Evolutionary conservation across 2,113 vertebrate genomes (phyloP).

Genomic region (Pungitius pungitius): DNA sequence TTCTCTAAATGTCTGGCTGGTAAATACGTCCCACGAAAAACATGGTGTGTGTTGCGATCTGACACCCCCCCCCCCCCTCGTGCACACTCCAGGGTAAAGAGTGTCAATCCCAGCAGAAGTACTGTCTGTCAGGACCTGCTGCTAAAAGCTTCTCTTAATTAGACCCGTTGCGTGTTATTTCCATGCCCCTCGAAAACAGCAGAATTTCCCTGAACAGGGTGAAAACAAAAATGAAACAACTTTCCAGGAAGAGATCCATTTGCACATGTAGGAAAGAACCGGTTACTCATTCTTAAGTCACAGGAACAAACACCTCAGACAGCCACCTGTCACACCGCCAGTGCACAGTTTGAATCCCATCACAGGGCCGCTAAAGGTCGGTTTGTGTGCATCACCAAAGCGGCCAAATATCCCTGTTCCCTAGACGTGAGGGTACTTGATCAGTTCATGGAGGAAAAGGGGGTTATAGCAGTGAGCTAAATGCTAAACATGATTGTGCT

Average conservation of each 20-base stretch:
- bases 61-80: slow-evolving; percentile 8
- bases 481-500: too few relatives aligned
- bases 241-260: slow-evolving; percentile 43
- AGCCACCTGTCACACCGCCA: background rate
- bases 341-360: background rate
- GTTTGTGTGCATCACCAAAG: background rate
- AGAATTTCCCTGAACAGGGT: slow-evolving; percentile 21
- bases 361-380: background rate
- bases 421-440: too few relatives aligned
- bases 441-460: too few relatives aligned
- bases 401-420: background rate
- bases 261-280: slow-evolving; percentile 19
- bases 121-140: slow-evolving; percentile 47
- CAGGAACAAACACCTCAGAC: background rate
- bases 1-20: slow-evolving; percentile 64
- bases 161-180: slow-evolving; percentile 27
- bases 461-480: too few relatives aligned
- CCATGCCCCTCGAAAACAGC: slow-evolving; percentile 11
- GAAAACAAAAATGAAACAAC: slow-evolving; percentile 26
- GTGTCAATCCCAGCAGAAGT: slow-evolving; percentile 42
- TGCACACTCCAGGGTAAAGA: slow-evolving; percentile 30
- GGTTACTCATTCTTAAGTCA: slow-evolving; percentile 35
- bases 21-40: slow-evolving; percentile 60
- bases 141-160: slow-evolving; percentile 53
- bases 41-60: slow-evolving; percentile 41